Conservation (phyloP, 92 coral and sea anemone species). For the Ricordea florida region DNA sequence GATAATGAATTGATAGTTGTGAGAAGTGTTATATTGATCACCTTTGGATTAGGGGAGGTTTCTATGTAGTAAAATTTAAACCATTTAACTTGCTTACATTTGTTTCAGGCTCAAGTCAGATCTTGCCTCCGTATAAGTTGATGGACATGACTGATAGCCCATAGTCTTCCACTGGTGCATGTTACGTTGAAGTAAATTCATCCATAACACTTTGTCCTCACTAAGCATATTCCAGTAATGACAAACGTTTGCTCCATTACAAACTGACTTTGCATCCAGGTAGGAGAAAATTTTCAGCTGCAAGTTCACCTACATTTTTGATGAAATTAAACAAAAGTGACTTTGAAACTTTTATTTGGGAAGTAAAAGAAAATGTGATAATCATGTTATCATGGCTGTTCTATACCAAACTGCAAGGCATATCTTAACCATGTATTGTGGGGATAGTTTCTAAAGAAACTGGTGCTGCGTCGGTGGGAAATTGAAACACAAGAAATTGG, state of each 20-base stretch:
- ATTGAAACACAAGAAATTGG: too few species aligned
- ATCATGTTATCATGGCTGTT: too few species aligned
- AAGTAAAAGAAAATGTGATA: too few species aligned
- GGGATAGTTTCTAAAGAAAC: too few species aligned
- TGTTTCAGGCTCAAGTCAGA: constrained; percentile 82
- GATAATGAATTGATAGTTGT: too few species aligned
- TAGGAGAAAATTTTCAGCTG: constrained; percentile 86
- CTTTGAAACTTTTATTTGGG: too few species aligned
- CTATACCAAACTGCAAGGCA: too few species aligned
- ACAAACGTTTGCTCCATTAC: constrained; percentile 78
- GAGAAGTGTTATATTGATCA: too few species aligned
- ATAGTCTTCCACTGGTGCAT: constrained; percentile 79
- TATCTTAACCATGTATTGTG: too few species aligned
- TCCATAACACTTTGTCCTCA: constrained; percentile 86
- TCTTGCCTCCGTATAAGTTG: constrained; percentile 84
- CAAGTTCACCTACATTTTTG: constrained; percentile 63
- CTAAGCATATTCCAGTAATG: constrained; percentile 78
- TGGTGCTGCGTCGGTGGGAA: too few species aligned
- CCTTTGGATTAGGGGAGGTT: too few species aligned
- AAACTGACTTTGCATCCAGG: constrained; percentile 82
- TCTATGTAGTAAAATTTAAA: too few species aligned
- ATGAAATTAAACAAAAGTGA: background rate
- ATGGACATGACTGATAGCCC: constrained; percentile 82
- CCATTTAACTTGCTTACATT: constrained; percentile 77
- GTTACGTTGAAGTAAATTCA: constrained; percentile 59